These are phyloP conservation scores for Leptopilina syphax DNA, from an alignment of 2,888 invertebrate species.

Conservation along the genomic window DNA sequence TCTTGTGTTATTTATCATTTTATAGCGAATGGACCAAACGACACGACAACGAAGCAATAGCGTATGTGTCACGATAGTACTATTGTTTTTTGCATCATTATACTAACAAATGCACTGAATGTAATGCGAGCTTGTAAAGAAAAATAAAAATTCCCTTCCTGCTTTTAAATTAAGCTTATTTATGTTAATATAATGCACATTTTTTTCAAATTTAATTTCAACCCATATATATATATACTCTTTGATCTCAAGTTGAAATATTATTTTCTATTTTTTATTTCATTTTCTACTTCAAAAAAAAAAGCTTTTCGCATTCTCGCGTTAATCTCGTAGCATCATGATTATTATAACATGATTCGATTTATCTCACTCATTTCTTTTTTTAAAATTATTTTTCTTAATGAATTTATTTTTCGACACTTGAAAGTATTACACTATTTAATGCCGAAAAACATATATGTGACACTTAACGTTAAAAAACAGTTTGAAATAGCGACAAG, in stretches of 20 bases:
- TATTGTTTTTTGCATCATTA: slow-evolving; percentile 33
- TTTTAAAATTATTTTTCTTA: too few relatives aligned
- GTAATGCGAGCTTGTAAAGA: slow-evolving; percentile 12
- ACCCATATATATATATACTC: neutral
- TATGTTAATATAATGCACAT: slow-evolving; percentile 11
- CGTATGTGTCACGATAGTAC: slow-evolving; percentile 29
- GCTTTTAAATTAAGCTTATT: slow-evolving; percentile 14
- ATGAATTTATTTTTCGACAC: too few relatives aligned
- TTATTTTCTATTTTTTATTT: neutral
- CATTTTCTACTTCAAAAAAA: neutral
- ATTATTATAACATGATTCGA: too few relatives aligned
- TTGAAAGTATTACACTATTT: too few relatives aligned
- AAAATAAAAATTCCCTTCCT: neutral
- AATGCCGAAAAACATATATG: too few relatives aligned
- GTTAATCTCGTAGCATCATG: too few relatives aligned
- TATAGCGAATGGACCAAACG: slow-evolving; percentile 32
- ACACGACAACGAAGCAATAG: slow-evolving; percentile 27
- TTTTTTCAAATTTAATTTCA: slow-evolving; percentile 1
- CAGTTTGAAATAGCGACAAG: too few relatives aligned
- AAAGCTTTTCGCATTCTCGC: neutral
- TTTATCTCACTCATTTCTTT: too few relatives aligned
- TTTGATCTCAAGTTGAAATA: neutral
- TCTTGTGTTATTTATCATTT: slow-evolving; percentile 37
- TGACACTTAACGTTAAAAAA: too few relatives aligned
- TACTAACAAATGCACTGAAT: slow-evolving; percentile 30